Evolutionary conservation across 1,140 invertebrate species (phyloP).

Genomic region (Drosophila hydei): DNA sequence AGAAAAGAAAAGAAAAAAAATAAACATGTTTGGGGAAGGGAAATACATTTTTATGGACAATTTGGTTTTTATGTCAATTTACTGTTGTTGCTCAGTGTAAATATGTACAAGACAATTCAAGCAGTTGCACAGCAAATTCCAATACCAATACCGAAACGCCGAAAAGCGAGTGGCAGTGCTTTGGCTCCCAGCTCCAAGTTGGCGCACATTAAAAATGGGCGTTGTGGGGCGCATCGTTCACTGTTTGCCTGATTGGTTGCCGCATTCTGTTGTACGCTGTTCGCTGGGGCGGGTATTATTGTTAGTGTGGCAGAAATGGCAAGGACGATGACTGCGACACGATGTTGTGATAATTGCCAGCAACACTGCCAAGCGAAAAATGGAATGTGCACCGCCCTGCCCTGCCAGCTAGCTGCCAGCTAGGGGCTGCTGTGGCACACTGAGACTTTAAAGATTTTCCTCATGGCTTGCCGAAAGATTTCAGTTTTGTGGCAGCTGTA

Average conservation of each 20-base stretch:
- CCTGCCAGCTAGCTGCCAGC: too few species aligned
- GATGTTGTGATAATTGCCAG: constrained; percentile 80
- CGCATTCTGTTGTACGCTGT: constrained; percentile 29
- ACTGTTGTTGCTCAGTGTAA: constrained; percentile 78
- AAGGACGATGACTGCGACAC: constrained; percentile 71
- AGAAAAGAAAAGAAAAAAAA: too few species aligned
- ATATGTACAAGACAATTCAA: constrained; percentile 77
- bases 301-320: constrained; percentile 43
- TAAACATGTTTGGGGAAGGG: constrained; percentile 54
- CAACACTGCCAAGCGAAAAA: constrained; percentile 42
- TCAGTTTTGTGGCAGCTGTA: constrained; percentile 57
- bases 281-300: constrained; percentile 50
- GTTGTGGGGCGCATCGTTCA: constrained; percentile 64
- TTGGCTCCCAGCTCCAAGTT: constrained; percentile 22
- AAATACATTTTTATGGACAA: constrained; percentile 83
- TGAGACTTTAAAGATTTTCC: constrained; percentile 66
- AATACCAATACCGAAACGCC: constrained; percentile 33
- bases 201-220: constrained; percentile 74
- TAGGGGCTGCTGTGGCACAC: constrained; percentile 16
- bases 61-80: constrained; percentile 83
- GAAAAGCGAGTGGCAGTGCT: background rate
- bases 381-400: constrained; percentile 31
- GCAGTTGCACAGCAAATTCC: constrained; percentile 61
- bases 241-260: constrained; percentile 70
- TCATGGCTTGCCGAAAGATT: constrained; percentile 47